Evolutionary conservation across 2,797 vertebrate genomes (phyloP), one percentile per base, ranked within the genome.

Genomic region (Bufotes viridis): DNA sequence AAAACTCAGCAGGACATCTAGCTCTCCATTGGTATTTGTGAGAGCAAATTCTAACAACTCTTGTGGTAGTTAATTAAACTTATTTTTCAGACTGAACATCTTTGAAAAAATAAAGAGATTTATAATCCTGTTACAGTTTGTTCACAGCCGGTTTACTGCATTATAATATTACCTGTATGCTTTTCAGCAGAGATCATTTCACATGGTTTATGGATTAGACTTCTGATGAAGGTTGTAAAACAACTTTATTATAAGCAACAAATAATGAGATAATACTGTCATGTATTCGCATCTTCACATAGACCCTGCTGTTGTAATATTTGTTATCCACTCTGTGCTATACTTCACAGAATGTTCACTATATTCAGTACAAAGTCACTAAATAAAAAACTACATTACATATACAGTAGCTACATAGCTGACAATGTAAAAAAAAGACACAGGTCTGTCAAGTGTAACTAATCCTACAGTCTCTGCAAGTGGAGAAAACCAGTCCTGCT

Each of bases 221-320:
- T 91, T 85, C 88, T 75, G 60, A 91, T 78, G 83, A 87, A 91
- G 89, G 78, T 60, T 80, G 86, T 89, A 89, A 89, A 89, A 79
- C 69, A 34, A 81, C 69, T 89, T 89, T 89, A 89, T 89, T 89
- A 83, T 79, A 26, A 61, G 88, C 80, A 86, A 79, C 61, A 87
- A 89, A 89, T 89, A 87, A 82, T 86, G 42, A 79, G 78, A 58
- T n/a, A 83, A 58, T 78, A 20, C 80, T 63, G 61, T 67, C 57
- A 29, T 87, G 80, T 78, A 72, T 72, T 20, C 29, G n/a, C 15
- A 76, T 29, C 11, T 12, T 11, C 70, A 82, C 51, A 65, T 20
- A 78, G 61, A 78, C 79, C 61, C 51, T 82, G 29, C 69, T 29
- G 26, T 76, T 55, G 70, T 58, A 81, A 20, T 34, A 79, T 26